Base-by-base conservation (phyloP, 2,888 invertebrate species). In the Pterobdella sp. region DNA sequence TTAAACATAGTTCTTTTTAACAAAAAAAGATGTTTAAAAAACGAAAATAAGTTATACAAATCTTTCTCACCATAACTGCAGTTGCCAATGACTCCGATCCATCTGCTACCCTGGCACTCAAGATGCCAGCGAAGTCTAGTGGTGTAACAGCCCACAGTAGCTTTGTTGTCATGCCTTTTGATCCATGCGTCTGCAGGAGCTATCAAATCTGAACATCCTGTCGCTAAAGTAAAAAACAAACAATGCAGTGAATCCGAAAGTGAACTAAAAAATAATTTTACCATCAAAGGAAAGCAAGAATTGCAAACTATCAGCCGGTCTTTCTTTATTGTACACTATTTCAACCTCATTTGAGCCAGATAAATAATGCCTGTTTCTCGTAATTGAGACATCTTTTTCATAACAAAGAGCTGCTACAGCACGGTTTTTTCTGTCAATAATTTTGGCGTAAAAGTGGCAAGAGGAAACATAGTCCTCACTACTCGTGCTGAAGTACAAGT, bases 81-180 rank as follows among this genome's bases (percentile, higher is more conserved):
- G 71, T 75, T 75, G 1, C 74, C 73, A 26, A 73, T 36, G 66
- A 72, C 72, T 14, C 75, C 75, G 3, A 68, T 72, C 75, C 75
- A 75, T 65, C 64, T 66, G 69, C 72, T 72, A 29, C 68, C 72
- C 3, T 72, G 68, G 36, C 75, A 75, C 49, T 67, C 64, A 36
- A 75, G 42, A 0, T 64, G 72, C 75, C 75, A 75, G 36, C 68
- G 68, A 18, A 72, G 56, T 29, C 67, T 72, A 31, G 64, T 60
- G 29, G 71, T 42, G 65, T 74, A 68, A 52, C 75, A 75, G 26
- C 75, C 73, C 1, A 75, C 74, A 31, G 68, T 64, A 34, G 75
- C 75, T 63, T 67, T 67, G 37, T 72, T 63, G 49, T 69, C 68
- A n/a, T 72, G 68, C 31, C 74, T 56, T 34, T 71, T 71, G 3